phyloP scores from a whole-genome alignment of 2,113 vertebrate species.

The Panthera uncia region DNA sequence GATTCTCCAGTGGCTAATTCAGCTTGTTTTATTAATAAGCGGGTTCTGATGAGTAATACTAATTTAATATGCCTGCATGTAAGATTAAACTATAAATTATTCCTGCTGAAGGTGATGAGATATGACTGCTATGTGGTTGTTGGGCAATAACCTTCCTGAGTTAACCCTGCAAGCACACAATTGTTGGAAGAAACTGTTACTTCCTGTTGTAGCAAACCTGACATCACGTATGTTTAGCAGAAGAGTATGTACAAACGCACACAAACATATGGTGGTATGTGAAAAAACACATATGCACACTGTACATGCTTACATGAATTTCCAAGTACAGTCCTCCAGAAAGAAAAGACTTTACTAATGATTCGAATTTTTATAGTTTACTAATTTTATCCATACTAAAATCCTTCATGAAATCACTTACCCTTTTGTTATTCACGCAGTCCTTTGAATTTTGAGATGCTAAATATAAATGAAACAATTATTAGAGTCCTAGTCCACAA shows the following conservation, averaged over 20 bases:
- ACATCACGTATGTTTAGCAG: conserved; percentile 23
- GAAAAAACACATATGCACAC: background rate
- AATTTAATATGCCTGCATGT: conserved; percentile 88
- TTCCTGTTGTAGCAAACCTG: conserved; percentile 40
- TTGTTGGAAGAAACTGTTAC: conserved; percentile 8
- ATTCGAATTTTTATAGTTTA: conserved; percentile 18
- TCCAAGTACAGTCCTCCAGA: background rate
- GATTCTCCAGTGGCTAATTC: conserved; percentile 89
- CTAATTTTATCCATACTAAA: background rate
- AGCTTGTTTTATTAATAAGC: conserved; percentile 91
- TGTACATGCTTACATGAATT: background rate
- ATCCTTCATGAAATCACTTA: background rate
- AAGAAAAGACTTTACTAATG: conserved; percentile 35
- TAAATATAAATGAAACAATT: conserved; percentile 33
- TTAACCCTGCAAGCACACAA: conserved; percentile 77
- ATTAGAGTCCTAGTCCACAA: background rate
- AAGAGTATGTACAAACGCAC: background rate
- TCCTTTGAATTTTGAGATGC: background rate
- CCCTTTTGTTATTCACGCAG: background rate
- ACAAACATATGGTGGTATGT: background rate
- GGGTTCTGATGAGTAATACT: conserved; percentile 89
- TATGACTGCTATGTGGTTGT: conserved; percentile 77
- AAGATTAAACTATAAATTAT: conserved; percentile 92
- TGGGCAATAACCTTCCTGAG: conserved; percentile 73
- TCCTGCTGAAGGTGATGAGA: conserved; percentile 86